Conservation (phyloP, 1,140 invertebrate genomes). For the Drosophila arawakana region DNA sequence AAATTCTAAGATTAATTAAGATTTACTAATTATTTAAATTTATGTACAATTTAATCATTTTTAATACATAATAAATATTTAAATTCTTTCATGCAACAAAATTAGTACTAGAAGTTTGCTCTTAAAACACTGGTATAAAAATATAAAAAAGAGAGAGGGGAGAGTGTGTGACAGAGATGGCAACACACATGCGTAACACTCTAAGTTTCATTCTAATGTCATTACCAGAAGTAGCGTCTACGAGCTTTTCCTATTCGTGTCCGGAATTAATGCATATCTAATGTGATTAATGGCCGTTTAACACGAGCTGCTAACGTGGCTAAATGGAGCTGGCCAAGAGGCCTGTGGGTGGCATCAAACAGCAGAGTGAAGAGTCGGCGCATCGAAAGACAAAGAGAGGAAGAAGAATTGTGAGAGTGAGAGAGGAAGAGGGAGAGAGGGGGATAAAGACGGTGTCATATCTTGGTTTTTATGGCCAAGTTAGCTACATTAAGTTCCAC, state of each 20-base stretch:
- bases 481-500: conserved; percentile 74
- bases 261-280: conserved; percentile 77
- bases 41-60: neutral
- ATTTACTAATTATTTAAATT: too few species aligned
- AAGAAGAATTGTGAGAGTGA: neutral
- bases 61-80: neutral
- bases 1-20: neutral
- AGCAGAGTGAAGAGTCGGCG: neutral
- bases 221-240: conserved; percentile 21
- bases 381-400: neutral
- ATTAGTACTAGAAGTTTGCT: neutral
- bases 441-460: conserved; percentile 26
- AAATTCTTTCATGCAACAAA: neutral
- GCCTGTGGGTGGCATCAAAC: conserved; percentile 35
- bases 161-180: neutral
- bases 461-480: conserved; percentile 47
- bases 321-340: conserved; percentile 12
- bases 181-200: neutral
- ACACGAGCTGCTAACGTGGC: conserved; percentile 63
- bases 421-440: neutral
- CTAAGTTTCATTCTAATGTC: neutral
- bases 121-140: neutral
- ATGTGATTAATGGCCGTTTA: conserved; percentile 81
- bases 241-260: conserved; percentile 28
- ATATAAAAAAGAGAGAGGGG: neutral